A percentile compares a stretch with the other conserved stretches of the same genome.
Evolutionary conservation across 2,888 invertebrate genomes (phyloP).

Genomic region (Stenodera caucasica): DNA sequence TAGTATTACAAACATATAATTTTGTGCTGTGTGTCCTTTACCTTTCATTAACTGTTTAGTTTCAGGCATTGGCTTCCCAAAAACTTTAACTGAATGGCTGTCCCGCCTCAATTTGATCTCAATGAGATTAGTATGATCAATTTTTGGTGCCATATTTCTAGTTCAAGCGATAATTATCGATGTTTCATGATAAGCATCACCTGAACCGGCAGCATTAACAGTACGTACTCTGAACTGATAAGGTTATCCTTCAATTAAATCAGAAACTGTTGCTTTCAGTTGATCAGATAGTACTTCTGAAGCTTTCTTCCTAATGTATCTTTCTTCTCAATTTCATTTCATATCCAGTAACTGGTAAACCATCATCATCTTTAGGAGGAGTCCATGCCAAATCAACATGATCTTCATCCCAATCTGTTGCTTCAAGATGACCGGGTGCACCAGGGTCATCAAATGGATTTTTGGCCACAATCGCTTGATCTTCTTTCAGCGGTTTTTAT

Average conservation of each 20-base stretch:
- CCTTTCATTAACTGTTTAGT: constrained; percentile 89
- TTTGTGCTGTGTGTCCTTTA: constrained; percentile 87
- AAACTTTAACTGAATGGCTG: constrained; percentile 82
- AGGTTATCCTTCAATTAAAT: constrained; percentile 89
- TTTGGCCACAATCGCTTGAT: constrained; percentile 87
- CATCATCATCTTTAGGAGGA: constrained; percentile 84
- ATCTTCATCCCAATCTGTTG: constrained; percentile 94
- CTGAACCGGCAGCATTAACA: constrained; percentile 89
- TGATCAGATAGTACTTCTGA: constrained; percentile 82
- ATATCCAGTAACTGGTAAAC: constrained; percentile 83
- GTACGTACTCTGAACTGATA: constrained; percentile 88
- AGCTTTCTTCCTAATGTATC: constrained; percentile 92
- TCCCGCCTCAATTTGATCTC: constrained; percentile 89
- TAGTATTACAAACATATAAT: constrained; percentile 75
- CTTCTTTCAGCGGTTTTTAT: constrained; percentile 87
- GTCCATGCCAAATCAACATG: constrained; percentile 91
- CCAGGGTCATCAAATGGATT: constrained; percentile 96
- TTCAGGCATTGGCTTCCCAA: constrained; percentile 92
- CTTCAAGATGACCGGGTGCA: constrained; percentile 81
- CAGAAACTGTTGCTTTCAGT: constrained; percentile 82
- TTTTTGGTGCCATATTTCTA: constrained; percentile 86
- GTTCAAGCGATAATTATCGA: constrained; percentile 85
- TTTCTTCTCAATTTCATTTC: constrained; percentile 87
- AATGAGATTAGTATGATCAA: constrained; percentile 85
- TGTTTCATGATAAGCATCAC: constrained; percentile 89